These are phyloP conservation scores for Bubalus kerabau DNA, from an alignment of 2,113 vertebrate genomes.

Conservation along the genomic window DNA sequence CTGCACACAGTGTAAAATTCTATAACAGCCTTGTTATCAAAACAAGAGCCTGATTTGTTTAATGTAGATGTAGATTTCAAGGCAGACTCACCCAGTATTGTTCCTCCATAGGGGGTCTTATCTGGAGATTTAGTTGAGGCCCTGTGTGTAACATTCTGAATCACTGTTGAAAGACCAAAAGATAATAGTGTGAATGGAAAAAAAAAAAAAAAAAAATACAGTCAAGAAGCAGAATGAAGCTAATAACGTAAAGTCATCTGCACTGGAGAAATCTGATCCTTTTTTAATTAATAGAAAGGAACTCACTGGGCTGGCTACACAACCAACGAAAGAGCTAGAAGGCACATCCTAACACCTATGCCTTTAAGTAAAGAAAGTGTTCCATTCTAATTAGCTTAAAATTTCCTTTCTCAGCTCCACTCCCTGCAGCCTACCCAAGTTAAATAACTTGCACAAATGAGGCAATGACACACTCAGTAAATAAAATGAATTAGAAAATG, in stretches of 20 bases:
- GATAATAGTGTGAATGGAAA: not conserved
- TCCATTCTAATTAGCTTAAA: not conserved
- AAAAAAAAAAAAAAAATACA: not conserved
- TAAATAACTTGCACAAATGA: not conserved
- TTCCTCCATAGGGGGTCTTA: conserved; percentile 77
- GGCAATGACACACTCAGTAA: not conserved
- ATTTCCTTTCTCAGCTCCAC: not conserved
- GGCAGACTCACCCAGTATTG: conserved; percentile 79
- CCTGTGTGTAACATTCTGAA: conserved; percentile 80
- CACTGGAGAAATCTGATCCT: not conserved
- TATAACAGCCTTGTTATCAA: not conserved
- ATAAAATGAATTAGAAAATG: not conserved
- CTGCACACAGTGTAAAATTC: not conserved
- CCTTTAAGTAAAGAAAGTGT: not conserved
- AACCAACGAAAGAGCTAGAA: not conserved
- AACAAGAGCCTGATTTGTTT: not conserved
- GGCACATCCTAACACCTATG: not conserved
- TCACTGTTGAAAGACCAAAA: conserved; percentile 76
- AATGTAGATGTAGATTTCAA: not conserved
- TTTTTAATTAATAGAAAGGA: not conserved
- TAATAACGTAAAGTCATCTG: not conserved
- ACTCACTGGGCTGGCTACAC: not conserved
- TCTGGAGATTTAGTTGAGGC: conserved; percentile 74
- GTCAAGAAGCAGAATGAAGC: not conserved
- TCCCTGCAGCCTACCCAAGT: not conserved